Evolutionary conservation across 1,140 invertebrate genomes (phyloP).

Genomic region (Xylocopa sonorina): DNA sequence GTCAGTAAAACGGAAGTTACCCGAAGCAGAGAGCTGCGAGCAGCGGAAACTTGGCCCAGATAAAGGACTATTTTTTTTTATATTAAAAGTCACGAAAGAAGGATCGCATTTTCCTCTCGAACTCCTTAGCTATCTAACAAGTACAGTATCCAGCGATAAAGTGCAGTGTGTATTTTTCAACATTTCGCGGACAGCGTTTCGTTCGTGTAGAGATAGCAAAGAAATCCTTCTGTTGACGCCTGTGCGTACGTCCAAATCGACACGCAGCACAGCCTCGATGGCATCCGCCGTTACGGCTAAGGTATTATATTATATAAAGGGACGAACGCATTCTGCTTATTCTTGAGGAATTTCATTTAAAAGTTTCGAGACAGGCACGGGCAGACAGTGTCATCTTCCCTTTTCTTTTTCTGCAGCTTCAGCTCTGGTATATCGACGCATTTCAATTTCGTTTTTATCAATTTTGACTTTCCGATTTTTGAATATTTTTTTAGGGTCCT

Average conservation of each 20-base stretch:
- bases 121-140: background rate
- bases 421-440: background rate
- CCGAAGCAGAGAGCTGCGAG: no score
- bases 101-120: background rate
- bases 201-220: background rate
- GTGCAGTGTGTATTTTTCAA: background rate
- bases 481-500: no score
- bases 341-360: conserved; percentile 69
- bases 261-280: conserved; percentile 16
- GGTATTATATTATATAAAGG: conserved; percentile 21
- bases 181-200: background rate
- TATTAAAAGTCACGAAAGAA: background rate
- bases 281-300: background rate
- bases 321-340: conserved; percentile 43
- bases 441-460: background rate
- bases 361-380: conserved; percentile 46
- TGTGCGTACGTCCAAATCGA: conserved; percentile 14
- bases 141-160: no score
- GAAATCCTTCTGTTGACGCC: conserved; percentile 4
- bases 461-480: background rate
- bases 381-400: background rate
- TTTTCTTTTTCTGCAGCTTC: background rate
- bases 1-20: background rate
- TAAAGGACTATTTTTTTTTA: conserved; percentile 20
- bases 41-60: background rate